A percentile compares a stretch with the other conserved stretches of the same genome.
Conservation (phyloP, 2,113 vertebrate species). For the Dicaeum eximium region DNA sequence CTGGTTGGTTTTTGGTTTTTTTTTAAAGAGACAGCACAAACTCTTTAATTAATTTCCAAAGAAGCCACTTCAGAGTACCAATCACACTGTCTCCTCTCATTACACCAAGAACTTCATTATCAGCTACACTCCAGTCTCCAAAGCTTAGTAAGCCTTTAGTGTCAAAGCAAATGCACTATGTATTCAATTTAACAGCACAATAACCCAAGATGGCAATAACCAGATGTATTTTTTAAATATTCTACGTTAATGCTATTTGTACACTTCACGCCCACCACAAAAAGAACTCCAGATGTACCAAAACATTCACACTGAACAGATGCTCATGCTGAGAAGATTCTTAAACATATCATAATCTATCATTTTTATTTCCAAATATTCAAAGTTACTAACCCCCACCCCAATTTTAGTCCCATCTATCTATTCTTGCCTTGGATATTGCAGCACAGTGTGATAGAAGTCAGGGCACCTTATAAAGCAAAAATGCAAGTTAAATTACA, state of each 20-base stretch:
- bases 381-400: background rate
- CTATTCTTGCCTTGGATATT: background rate
- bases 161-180: background rate
- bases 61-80: background rate
- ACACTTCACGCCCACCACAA: background rate
- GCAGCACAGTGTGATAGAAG: background rate
- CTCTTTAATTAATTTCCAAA: slow-evolving; percentile 21
- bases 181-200: background rate
- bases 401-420: background rate
- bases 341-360: background rate
- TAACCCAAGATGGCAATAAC: background rate
- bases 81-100: background rate
- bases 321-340: background rate
- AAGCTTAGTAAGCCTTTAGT: background rate
- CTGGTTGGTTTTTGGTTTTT: background rate
- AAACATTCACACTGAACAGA: background rate
- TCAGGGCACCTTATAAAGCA: background rate
- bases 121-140: background rate
- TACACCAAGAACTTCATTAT: background rate
- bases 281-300: background rate
- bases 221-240: background rate
- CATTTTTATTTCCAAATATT: background rate
- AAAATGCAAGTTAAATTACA: background rate
- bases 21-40: background rate
- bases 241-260: background rate